These are phyloP conservation scores for Dendroctonus ponderosae DNA, from an alignment of 1,140 invertebrate species.

Conservation along the genomic window DNA sequence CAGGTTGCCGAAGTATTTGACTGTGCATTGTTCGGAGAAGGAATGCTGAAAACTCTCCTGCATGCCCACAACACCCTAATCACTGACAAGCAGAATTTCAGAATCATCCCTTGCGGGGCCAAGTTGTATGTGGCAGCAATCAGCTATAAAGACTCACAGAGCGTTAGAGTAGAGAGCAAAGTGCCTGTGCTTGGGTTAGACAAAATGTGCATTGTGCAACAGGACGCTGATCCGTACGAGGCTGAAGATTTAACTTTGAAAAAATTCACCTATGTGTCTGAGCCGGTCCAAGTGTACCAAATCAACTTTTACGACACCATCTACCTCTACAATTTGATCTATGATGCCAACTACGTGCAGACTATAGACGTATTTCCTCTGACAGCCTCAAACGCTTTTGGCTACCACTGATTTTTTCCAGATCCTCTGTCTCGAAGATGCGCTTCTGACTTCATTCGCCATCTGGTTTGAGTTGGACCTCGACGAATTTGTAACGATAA, in stretches of 20 bases:
- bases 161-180: conserved; percentile 18
- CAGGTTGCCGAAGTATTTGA: conserved; percentile 79
- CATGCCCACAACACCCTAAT: conserved; percentile 68
- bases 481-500: conserved; percentile 62
- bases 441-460: conserved; percentile 55
- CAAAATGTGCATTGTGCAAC: conserved; percentile 51
- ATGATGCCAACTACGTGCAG: not conserved
- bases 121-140: conserved; percentile 57
- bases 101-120: conserved; percentile 63
- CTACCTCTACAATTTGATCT: conserved; percentile 47
- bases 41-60: conserved; percentile 63
- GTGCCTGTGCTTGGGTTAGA: conserved; percentile 29
- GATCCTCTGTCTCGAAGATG: conserved; percentile 42
- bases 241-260: conserved; percentile 64
- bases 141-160: conserved; percentile 41
- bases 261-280: conserved; percentile 61
- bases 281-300: conserved; percentile 56
- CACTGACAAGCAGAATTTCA: conserved; percentile 44
- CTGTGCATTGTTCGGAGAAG: conserved; percentile 74
- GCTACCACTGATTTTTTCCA: too few species aligned
- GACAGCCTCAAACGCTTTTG: too few species aligned
- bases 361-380: not conserved
- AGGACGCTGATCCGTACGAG: conserved; percentile 62
- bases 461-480: conserved; percentile 74
- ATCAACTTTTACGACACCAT: conserved; percentile 66